A percentile compares a stretch with the other conserved stretches of the same genome.
These are phyloP conservation scores for Aplysina aerophoba DNA, from an alignment of 37 sponge, comb jelly and placozoan species.

Conservation along the genomic window DNA sequence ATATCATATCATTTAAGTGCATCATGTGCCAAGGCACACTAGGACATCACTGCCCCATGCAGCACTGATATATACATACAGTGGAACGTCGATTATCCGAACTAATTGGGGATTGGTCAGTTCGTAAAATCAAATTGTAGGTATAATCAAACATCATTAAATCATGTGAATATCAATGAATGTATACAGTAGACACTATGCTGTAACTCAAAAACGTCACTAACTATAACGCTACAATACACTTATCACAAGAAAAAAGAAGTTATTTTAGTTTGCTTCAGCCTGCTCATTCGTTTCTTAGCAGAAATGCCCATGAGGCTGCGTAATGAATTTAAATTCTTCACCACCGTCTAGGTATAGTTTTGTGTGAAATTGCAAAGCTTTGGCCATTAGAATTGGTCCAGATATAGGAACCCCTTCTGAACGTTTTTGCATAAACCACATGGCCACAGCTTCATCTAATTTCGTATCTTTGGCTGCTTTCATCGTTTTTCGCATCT, in stretches of 20 bases:
- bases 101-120: too few species aligned
- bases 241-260: too few species aligned
- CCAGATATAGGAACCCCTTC: constrained; percentile 51
- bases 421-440: constrained; percentile 33
- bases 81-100: too few species aligned
- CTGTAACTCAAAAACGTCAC: constrained; percentile 16
- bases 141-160: constrained; percentile 18
- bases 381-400: constrained; percentile 49
- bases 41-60: too few species aligned
- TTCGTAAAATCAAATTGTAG: not conserved
- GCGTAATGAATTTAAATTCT: constrained; percentile 15
- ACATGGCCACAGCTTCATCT: constrained; percentile 28
- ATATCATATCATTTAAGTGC: too few species aligned
- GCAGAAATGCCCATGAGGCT: constrained; percentile 21
- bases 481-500: constrained; percentile 44
- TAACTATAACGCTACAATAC: too few species aligned
- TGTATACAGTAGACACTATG: not conserved
- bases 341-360: constrained; percentile 24
- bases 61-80: too few species aligned
- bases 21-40: too few species aligned
- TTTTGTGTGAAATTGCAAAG: constrained; percentile 19
- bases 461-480: constrained; percentile 24
- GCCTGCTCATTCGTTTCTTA: constrained; percentile 4
- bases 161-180: constrained; percentile 11
- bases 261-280: constrained; percentile 29